phyloP scores from a whole-genome alignment of 2,797 vertebrate genomes.

The Myiotriccus ornatus region DNA sequence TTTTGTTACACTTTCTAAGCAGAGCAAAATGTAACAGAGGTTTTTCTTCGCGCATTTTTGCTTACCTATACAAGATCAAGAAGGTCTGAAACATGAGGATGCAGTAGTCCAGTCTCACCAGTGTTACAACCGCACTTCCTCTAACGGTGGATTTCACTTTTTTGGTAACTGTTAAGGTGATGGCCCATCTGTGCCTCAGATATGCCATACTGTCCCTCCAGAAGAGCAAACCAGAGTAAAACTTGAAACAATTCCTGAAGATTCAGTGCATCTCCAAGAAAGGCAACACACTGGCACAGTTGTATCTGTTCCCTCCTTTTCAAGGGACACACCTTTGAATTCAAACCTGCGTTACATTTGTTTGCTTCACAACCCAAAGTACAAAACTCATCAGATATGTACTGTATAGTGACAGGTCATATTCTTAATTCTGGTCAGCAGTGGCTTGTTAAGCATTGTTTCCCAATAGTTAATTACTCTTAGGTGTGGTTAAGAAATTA shows the following conservation, averaged over 20 bases:
- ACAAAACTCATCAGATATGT: background rate
- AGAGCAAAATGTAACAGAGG: background rate
- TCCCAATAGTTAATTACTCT: slow-evolving; percentile 40
- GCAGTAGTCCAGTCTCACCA: background rate
- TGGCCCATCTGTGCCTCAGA: background rate
- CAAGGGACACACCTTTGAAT: background rate
- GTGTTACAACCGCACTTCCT: background rate
- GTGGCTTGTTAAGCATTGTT: slow-evolving; percentile 2
- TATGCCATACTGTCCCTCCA: background rate
- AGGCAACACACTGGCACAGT: background rate
- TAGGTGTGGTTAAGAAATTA: slow-evolving; percentile 40
- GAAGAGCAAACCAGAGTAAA: background rate
- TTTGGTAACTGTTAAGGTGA: background rate
- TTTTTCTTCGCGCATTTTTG: background rate
- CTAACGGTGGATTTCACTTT: background rate
- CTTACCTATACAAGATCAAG: background rate
- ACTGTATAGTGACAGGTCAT: background rate
- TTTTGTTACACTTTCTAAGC: background rate
- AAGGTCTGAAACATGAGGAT: background rate
- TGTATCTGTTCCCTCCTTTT: background rate
- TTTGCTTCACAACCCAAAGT: background rate
- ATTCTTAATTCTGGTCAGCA: background rate
- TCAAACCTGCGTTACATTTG: background rate
- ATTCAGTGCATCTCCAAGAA: background rate
- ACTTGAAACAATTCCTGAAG: background rate